Percentiles rank a stretch among this genome's conserved stretches.
Conservation (phyloP, 2,888 invertebrate genomes). For the Pantelozetes paolii region DNA sequence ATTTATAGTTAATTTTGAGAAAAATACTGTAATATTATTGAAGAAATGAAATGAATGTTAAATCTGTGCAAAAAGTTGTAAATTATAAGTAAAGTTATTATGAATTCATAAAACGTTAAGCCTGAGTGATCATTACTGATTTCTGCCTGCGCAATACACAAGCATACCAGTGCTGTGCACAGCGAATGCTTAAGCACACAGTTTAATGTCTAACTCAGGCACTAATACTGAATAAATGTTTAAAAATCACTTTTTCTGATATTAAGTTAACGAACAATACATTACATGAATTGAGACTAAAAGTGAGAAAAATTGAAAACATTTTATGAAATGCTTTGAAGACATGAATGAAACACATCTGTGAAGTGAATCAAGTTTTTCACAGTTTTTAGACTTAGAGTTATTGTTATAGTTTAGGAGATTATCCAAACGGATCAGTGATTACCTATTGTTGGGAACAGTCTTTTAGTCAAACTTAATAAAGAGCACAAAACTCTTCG, state of each 20-base stretch:
- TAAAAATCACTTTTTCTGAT: background rate
- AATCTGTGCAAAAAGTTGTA: background rate
- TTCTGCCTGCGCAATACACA: background rate
- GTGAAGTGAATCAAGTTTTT: slow-evolving; percentile 31
- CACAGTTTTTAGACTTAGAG: background rate
- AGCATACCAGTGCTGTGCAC: background rate
- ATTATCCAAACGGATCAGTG: slow-evolving; percentile 38
- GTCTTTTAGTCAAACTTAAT: slow-evolving; percentile 34
- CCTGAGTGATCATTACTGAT: background rate
- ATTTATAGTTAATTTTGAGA: background rate
- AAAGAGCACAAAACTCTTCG: slow-evolving; percentile 4
- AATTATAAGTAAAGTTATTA: slow-evolving; percentile 22
- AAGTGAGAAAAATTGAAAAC: background rate
- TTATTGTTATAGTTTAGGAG: slow-evolving; percentile 15
- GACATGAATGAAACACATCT: background rate
- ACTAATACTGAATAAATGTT: background rate
- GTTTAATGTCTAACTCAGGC: slow-evolving; percentile 1
- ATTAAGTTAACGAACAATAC: background rate
- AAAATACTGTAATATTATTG: slow-evolving; percentile 10
- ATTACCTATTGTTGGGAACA: slow-evolving; percentile 25
- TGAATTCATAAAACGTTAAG: slow-evolving; percentile 17
- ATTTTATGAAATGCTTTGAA: background rate
- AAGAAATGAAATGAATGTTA: background rate
- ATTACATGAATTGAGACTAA: background rate
- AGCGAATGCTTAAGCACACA: background rate